A percentile compares a stretch with the other conserved stretches of the same genome.
Evolutionary conservation across 2,888 invertebrate species (phyloP).

Genomic region (Brenthis hecate): DNA sequence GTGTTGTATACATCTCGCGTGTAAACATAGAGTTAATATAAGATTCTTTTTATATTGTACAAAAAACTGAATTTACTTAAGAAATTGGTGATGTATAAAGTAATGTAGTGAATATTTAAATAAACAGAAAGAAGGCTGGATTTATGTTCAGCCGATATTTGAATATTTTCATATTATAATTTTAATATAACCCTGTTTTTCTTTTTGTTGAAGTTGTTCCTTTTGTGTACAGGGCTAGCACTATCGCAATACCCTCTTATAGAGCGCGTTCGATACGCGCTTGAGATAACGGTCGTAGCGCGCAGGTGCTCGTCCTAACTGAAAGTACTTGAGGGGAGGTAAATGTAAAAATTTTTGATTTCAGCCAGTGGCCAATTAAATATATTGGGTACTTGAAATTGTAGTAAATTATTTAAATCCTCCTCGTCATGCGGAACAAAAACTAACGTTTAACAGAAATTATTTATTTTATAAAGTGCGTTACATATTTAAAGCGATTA

Average conservation of each 20-base stretch:
- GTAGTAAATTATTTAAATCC: slow-evolving; percentile 67
- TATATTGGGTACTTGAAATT: slow-evolving; percentile 76
- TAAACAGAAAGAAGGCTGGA: slow-evolving; percentile 80
- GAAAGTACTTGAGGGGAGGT: slow-evolving; percentile 63
- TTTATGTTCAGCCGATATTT: slow-evolving; percentile 78
- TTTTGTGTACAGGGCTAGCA: slow-evolving; percentile 70
- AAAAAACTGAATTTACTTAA: slow-evolving; percentile 82
- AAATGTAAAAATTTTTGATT: slow-evolving; percentile 76
- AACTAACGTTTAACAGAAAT: slow-evolving; percentile 54
- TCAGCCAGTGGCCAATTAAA: slow-evolving; percentile 82
- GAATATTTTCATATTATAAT: slow-evolving; percentile 83
- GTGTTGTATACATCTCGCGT: slow-evolving; percentile 72
- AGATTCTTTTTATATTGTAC: slow-evolving; percentile 83
- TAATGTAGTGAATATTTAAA: slow-evolving; percentile 82
- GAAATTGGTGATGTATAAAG: slow-evolving; percentile 83
- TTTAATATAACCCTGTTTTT: slow-evolving; percentile 82
- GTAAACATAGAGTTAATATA: slow-evolving; percentile 77
- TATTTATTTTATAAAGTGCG: slow-evolving; percentile 67
- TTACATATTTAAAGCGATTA: slow-evolving; percentile 25
- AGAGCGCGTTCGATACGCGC: slow-evolving; percentile 19
- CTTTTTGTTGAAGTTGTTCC: slow-evolving; percentile 78
- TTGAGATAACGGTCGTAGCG: slow-evolving; percentile 35
- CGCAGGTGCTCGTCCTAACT: slow-evolving; percentile 55
- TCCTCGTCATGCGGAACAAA: slow-evolving; percentile 30
- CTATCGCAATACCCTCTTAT: slow-evolving; percentile 45